Conservation (phyloP, 92 coral and sea anemone species). For the Epizoanthus rinbou region DNA sequence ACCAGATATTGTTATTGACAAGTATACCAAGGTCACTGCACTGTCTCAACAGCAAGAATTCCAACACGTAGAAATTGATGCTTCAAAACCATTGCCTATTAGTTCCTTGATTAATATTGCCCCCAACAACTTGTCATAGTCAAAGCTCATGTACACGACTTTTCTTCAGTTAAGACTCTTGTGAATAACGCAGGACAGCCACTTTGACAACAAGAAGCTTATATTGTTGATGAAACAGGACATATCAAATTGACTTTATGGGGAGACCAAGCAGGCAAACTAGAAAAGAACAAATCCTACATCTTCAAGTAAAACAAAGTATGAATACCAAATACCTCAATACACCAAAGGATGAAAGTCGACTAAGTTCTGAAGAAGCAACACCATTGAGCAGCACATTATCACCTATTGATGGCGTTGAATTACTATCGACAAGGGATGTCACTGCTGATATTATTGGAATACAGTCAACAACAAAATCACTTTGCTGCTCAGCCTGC, state of each 20-base stretch:
- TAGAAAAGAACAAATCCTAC: constrained; percentile 4
- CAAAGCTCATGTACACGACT: background rate
- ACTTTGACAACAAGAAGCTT: constrained; percentile 5
- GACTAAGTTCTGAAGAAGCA: constrained; percentile 5
- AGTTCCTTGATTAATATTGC: background rate
- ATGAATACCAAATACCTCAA: constrained; percentile 8
- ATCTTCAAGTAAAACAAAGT: constrained; percentile 9
- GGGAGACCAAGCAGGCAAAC: constrained; percentile 2
- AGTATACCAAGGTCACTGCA: constrained; percentile 15
- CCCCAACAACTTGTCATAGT: constrained; percentile 21
- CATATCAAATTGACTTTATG: constrained; percentile 6
- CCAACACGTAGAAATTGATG: background rate
- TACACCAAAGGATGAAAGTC: constrained; percentile 8
- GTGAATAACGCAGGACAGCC: constrained; percentile 2
- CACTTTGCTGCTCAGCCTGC: constrained; percentile 11
- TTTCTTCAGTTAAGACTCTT: constrained; percentile 20
- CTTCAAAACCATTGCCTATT: background rate
- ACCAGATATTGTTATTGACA: constrained; percentile 57
- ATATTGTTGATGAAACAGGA: background rate
- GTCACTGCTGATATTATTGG: constrained; percentile 22
- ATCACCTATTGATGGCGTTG: constrained; percentile 4
- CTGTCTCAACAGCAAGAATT: background rate
- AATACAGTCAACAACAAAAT: constrained; percentile 22
- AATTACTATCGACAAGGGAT: constrained; percentile 1
- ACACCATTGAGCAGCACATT: background rate